phyloP scores from a whole-genome alignment of 2,888 invertebrate genomes.

The Acleris cristana region DNA sequence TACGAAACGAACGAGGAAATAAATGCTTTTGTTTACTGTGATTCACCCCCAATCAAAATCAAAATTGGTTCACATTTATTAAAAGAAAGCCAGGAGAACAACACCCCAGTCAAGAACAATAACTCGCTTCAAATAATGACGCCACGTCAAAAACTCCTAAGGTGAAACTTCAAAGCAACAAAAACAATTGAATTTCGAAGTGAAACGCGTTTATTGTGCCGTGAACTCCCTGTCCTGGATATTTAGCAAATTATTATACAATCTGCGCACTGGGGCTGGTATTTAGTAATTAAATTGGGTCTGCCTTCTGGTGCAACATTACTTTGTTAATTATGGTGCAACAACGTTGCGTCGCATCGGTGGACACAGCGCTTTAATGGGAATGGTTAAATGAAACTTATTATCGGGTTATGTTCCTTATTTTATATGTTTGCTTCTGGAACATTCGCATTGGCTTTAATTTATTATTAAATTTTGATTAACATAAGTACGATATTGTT shows the following conservation, averaged over 20 bases:
- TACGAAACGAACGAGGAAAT: background rate
- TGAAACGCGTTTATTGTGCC: slow-evolving; percentile 6
- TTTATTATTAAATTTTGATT: too few relatives aligned
- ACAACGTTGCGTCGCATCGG: background rate
- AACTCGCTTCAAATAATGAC: slow-evolving; percentile 10
- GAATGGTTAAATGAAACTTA: background rate
- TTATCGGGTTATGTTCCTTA: background rate
- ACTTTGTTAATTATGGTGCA: slow-evolving; percentile 9
- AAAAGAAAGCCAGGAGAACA: background rate
- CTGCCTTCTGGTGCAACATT: slow-evolving; percentile 13
- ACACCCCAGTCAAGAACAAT: slow-evolving; percentile 5
- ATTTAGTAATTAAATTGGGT: slow-evolving; percentile 8
- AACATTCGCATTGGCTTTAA: too few relatives aligned
- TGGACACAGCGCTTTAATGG: background rate
- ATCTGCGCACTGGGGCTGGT: slow-evolving; percentile 7
- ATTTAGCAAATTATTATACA: slow-evolving; percentile 17
- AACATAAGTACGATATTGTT: too few relatives aligned
- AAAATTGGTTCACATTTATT: background rate
- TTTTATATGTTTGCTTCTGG: too few relatives aligned
- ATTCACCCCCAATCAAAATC: background rate
- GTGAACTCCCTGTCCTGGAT: slow-evolving; percentile 2
- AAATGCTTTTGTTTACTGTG: too few relatives aligned
- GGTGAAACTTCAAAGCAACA: slow-evolving; percentile 3
- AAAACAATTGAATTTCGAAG: slow-evolving; percentile 12
- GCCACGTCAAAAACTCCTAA: slow-evolving; percentile 4